Conservation (phyloP, 2,113 vertebrate genomes). For the Jacana jacana region DNA sequence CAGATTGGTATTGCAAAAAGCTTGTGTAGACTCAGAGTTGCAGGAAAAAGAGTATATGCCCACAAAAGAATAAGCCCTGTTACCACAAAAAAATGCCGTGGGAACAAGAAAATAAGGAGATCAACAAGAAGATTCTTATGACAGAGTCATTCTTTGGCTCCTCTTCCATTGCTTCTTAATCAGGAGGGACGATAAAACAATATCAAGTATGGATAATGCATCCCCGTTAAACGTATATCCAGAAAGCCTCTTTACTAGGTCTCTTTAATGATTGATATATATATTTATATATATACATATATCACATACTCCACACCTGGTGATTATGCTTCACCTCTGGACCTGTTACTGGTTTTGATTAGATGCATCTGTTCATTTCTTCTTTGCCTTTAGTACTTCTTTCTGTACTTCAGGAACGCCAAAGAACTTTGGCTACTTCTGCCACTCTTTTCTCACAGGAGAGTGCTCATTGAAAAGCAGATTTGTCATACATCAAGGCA, state of each 20-base stretch:
- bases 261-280: not conserved
- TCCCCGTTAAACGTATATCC: not conserved
- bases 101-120: not conserved
- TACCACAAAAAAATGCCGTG: not conserved
- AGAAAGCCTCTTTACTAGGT: not conserved
- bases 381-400: not conserved
- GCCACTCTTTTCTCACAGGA: not conserved
- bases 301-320: not conserved
- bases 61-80: not conserved
- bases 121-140: not conserved
- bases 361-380: not conserved
- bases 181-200: not conserved
- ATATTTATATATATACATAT: not conserved
- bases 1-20: not conserved
- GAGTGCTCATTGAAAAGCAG: not conserved
- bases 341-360: not conserved
- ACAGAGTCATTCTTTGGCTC: not conserved
- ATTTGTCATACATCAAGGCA: not conserved
- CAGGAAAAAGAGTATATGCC: not conserved
- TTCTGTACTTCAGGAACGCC: not conserved
- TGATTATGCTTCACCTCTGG: not conserved
- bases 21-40: not conserved
- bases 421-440: not conserved
- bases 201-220: not conserved
- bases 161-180: not conserved